Conservation (phyloP, 2,888 invertebrate species). For the Ellobium chinense region DNA sequence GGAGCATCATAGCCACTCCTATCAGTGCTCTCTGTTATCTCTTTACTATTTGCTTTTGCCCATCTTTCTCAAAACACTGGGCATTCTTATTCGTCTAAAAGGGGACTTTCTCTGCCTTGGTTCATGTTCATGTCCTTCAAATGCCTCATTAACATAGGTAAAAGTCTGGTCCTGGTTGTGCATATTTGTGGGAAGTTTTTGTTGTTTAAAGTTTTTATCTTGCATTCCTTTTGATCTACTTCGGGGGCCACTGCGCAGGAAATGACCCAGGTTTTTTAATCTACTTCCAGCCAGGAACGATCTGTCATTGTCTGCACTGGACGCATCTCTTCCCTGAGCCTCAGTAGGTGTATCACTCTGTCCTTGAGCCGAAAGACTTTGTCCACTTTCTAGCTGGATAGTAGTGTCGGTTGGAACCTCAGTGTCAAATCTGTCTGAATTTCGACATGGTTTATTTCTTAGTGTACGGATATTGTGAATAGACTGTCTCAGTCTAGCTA, state of each 20-base stretch:
- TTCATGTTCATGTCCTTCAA: background rate
- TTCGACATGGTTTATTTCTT: background rate
- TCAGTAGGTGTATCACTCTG: background rate
- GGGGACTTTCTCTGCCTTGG: background rate
- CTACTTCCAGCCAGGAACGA: too few species aligned
- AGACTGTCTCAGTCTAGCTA: background rate
- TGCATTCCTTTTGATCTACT: background rate
- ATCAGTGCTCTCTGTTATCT: too few species aligned
- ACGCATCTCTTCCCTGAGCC: background rate
- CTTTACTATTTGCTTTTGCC: too few species aligned
- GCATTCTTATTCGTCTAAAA: background rate
- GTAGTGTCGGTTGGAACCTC: background rate
- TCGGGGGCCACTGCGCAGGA: background rate
- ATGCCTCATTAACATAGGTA: slow-evolving; percentile 9
- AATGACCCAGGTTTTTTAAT: background rate
- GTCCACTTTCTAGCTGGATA: background rate
- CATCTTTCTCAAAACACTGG: background rate
- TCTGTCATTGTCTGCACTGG: too few species aligned
- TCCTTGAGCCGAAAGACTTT: too few species aligned
- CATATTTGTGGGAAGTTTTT: too few species aligned
- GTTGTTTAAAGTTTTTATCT: background rate
- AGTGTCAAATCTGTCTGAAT: background rate
- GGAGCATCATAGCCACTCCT: too few species aligned
- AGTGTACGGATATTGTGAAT: background rate
- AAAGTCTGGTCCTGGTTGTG: background rate